Conservation (phyloP, 2,113 vertebrate species). For the Rhombomys opimus region DNA sequence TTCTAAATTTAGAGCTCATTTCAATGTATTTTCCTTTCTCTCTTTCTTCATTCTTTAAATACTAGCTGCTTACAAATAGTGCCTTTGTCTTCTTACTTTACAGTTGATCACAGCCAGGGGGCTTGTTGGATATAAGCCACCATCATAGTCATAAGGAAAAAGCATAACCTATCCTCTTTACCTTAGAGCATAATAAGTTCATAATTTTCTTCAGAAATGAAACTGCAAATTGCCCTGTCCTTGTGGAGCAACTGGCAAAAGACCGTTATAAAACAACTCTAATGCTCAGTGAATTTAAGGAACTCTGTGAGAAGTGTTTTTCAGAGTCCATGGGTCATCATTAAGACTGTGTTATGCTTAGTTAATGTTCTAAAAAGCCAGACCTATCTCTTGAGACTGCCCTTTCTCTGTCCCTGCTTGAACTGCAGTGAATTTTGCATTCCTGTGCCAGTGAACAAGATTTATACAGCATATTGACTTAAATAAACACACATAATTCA, state of each 20-base stretch:
- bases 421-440: constrained; percentile 73
- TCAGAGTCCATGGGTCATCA: constrained; percentile 26
- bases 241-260: constrained; percentile 54
- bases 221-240: not conserved
- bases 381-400: constrained; percentile 12
- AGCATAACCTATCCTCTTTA: not conserved
- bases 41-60: not conserved
- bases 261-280: constrained; percentile 60
- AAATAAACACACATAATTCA: constrained; percentile 83
- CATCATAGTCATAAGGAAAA: not conserved
- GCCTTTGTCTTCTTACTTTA: not conserved
- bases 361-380: constrained; percentile 48
- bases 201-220: constrained; percentile 66
- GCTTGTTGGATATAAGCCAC: not conserved
- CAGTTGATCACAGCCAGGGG: not conserved
- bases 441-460: constrained; percentile 74
- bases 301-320: constrained; percentile 44
- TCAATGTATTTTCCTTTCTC: constrained; percentile 25
- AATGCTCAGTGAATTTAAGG: constrained; percentile 43
- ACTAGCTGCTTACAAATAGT: not conserved
- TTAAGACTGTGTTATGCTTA: not conserved
- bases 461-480: constrained; percentile 65
- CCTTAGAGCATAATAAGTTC: constrained; percentile 38
- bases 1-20: not conserved
- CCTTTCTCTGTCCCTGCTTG: constrained; percentile 37